Percentiles rank a stretch among this genome's conserved stretches.
phyloP scores from a whole-genome alignment of 2,888 invertebrate genomes.

The Sphaeridia pumilis region DNA sequence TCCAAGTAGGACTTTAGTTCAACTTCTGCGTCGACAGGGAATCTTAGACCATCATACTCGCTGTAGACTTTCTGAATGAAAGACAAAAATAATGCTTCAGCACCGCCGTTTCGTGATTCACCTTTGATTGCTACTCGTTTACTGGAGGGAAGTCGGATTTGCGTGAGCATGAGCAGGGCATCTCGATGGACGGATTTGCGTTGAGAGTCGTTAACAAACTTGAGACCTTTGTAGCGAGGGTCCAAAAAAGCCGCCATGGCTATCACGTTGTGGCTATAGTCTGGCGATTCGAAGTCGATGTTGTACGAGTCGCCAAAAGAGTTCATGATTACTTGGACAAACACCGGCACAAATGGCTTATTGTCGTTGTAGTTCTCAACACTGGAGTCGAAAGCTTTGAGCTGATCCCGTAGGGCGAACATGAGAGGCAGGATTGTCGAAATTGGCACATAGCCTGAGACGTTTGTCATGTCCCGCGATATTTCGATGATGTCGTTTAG shows the following conservation, averaged over 20 bases:
- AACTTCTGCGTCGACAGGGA: background rate
- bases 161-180: constrained; percentile 3
- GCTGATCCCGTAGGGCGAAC: constrained; percentile 7
- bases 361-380: constrained; percentile 11
- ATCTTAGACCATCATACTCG: background rate
- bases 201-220: constrained; percentile 15
- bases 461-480: constrained; percentile 6
- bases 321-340: constrained; percentile 10
- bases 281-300: constrained; percentile 5
- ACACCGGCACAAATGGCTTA: constrained; percentile 11
- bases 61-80: background rate
- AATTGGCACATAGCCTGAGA: constrained; percentile 1
- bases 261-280: constrained; percentile 10
- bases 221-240: constrained; percentile 20
- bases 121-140: background rate
- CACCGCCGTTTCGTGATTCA: background rate
- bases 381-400: background rate
- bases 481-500: constrained; percentile 18
- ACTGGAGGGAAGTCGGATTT: background rate
- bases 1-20: constrained; percentile 16
- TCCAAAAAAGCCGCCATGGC: constrained; percentile 16
- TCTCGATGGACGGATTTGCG: constrained; percentile 9
- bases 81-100: background rate
- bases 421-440: constrained; percentile 9
- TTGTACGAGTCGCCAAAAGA: constrained; percentile 14